Conservation (phyloP, 2,888 invertebrate genomes). For the Dryococelus australis region DNA sequence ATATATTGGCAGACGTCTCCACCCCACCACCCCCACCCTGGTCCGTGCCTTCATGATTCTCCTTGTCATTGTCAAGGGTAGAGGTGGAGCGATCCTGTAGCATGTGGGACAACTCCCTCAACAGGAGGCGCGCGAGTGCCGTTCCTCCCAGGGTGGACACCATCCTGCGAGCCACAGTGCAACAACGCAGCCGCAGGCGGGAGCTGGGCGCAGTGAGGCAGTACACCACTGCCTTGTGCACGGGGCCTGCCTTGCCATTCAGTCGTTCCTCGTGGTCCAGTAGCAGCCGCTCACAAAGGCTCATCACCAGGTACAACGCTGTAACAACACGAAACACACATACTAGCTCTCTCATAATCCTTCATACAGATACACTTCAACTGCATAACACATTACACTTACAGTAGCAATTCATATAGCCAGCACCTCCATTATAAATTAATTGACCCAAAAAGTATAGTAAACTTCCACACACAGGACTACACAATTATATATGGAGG, state of each 20-base stretch:
- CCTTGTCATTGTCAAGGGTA: constrained; percentile 32
- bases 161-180: constrained; percentile 67
- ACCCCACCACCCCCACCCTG: constrained; percentile 53
- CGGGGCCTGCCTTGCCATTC: constrained; percentile 69
- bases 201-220: constrained; percentile 71
- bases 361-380: no score
- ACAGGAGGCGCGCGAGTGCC: constrained; percentile 67
- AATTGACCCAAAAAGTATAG: no score
- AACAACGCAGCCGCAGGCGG: constrained; percentile 67
- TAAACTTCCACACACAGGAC: no score
- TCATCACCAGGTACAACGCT: constrained; percentile 74
- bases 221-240: constrained; percentile 75
- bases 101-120: constrained; percentile 68
- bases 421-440: no score
- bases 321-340: constrained; percentile 26
- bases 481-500: no score
- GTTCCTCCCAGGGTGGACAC: constrained; percentile 68
- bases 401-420: no score
- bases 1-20: constrained; percentile 53
- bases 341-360: no score
- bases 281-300: constrained; percentile 76
- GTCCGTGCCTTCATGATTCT: constrained; percentile 56
- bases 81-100: constrained; percentile 69
- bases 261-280: constrained; percentile 73
- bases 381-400: no score